phyloP scores from a whole-genome alignment of 2,113 vertebrate genomes.

The Scortum barcoo region DNA sequence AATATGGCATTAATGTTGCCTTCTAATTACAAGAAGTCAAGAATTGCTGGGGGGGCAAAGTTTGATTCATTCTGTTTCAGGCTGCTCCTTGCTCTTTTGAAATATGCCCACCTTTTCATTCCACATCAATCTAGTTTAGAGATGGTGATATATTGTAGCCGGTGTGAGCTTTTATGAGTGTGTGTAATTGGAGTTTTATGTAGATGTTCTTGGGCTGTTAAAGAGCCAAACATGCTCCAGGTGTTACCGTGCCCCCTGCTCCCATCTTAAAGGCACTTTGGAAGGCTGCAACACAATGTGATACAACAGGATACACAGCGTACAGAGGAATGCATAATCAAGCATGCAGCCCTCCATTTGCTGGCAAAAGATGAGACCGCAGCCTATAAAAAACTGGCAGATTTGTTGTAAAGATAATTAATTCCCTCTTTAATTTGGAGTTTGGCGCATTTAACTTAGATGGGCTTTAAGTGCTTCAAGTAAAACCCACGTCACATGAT shows the following conservation, averaged over 20 bases:
- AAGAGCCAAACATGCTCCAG: constrained; percentile 70
- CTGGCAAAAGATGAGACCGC: constrained; percentile 7
- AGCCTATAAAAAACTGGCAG: constrained; percentile 32
- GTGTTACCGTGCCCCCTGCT: constrained; percentile 62
- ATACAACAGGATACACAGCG: background rate
- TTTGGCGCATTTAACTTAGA: constrained; percentile 35
- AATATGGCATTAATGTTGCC: constrained; percentile 75
- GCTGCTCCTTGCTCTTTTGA: constrained; percentile 65
- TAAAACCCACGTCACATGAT: constrained; percentile 15
- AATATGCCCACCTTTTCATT: constrained; percentile 62
- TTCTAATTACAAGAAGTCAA: constrained; percentile 76
- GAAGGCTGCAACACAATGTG: constrained; percentile 23
- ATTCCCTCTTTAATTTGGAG: constrained; percentile 56
- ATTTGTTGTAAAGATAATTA: constrained; percentile 56
- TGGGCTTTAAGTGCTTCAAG: constrained; percentile 28
- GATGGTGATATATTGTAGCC: constrained; percentile 57
- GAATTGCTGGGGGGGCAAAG: constrained; percentile 68
- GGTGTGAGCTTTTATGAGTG: constrained; percentile 69
- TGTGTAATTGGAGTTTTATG: constrained; percentile 79
- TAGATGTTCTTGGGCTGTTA: constrained; percentile 69
- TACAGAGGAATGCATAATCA: background rate
- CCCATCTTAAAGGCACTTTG: constrained; percentile 42
- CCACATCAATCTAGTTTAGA: constrained; percentile 72
- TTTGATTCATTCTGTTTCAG: constrained; percentile 70
- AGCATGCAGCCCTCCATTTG: background rate